A percentile compares a stretch with the other conserved stretches of the same genome.
Conservation (phyloP, 2,888 invertebrate species). For the Rhagonycha fulva region DNA sequence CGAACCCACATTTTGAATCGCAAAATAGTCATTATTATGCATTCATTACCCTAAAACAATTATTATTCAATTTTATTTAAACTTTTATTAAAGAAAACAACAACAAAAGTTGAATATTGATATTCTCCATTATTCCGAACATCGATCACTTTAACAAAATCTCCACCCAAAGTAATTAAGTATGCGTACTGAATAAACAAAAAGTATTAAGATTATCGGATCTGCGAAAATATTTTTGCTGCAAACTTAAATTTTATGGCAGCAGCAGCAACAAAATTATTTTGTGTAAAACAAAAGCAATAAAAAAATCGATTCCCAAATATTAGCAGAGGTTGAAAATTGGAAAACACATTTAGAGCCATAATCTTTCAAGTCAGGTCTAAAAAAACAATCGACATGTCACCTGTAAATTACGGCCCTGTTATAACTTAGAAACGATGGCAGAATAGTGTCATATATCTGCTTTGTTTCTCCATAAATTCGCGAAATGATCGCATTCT, state of each 20-base stretch:
- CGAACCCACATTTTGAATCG: conserved; percentile 22
- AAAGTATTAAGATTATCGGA: conserved; percentile 13
- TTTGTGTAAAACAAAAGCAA: not conserved
- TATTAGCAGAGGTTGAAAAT: not conserved
- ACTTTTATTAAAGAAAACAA: conserved; percentile 18
- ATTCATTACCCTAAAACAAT: not conserved
- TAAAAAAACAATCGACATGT: conserved; percentile 47
- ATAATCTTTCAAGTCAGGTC: conserved; percentile 51
- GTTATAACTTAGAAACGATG: conserved; percentile 43
- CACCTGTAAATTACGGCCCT: conserved; percentile 45
- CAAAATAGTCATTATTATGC: conserved; percentile 2
- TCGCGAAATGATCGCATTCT: conserved; percentile 49
- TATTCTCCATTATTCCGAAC: conserved; percentile 38
- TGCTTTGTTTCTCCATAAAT: conserved; percentile 49
- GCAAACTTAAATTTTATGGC: not conserved
- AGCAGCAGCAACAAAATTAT: not conserved
- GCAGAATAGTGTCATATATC: conserved; percentile 48
- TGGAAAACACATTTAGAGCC: conserved; percentile 31
- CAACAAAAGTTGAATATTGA: conserved; percentile 15
- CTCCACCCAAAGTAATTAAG: conserved; percentile 40
- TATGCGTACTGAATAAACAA: conserved; percentile 42
- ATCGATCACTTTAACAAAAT: conserved; percentile 38
- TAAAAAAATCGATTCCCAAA: not conserved
- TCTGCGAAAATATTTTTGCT: not conserved
- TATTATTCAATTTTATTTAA: not conserved